Evolutionary conservation across 2,888 invertebrate species (phyloP).

Genomic region (Plagodis dolabraria): DNA sequence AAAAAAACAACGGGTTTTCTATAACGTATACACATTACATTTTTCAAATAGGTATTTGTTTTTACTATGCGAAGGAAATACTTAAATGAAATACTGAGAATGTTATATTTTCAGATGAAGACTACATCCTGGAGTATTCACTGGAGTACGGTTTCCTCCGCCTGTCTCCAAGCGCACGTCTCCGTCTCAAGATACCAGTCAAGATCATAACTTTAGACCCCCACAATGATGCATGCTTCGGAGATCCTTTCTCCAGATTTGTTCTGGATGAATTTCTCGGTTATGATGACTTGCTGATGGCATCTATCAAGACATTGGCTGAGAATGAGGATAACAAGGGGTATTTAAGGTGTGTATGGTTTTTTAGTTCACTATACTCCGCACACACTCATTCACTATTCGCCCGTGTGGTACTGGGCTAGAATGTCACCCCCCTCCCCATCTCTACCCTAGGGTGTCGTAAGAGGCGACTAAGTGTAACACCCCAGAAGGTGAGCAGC

Average conservation of each 20-base stretch:
- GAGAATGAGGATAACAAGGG: conserved; percentile 99
- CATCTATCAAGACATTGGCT: conserved; percentile 97
- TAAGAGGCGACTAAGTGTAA: no score
- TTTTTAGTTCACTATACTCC: no score
- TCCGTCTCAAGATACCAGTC: conserved; percentile 95
- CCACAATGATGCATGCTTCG: conserved; percentile 95
- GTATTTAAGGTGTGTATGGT: conserved; percentile 87
- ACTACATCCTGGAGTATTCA: conserved; percentile 99
- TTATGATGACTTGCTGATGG: conserved; percentile 98
- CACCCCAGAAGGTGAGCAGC: no score
- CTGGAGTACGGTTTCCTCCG: conserved; percentile 98
- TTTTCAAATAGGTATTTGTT: no score
- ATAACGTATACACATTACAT: no score
- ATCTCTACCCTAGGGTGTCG: no score
- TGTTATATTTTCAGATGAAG: conserved; percentile 87
- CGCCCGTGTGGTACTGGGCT: no score
- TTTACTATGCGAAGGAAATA: no score
- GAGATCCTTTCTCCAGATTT: conserved; percentile 95
- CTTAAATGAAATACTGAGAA: no score
- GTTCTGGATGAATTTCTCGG: conserved; percentile 97
- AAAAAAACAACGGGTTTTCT: no score
- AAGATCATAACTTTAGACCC: conserved; percentile 95
- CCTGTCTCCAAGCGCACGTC: conserved; percentile 93
- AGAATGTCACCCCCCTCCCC: no score
- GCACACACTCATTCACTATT: no score